These are phyloP conservation scores for Leucozona laternaria DNA, from an alignment of 2,888 invertebrate species.

Conservation along the genomic window DNA sequence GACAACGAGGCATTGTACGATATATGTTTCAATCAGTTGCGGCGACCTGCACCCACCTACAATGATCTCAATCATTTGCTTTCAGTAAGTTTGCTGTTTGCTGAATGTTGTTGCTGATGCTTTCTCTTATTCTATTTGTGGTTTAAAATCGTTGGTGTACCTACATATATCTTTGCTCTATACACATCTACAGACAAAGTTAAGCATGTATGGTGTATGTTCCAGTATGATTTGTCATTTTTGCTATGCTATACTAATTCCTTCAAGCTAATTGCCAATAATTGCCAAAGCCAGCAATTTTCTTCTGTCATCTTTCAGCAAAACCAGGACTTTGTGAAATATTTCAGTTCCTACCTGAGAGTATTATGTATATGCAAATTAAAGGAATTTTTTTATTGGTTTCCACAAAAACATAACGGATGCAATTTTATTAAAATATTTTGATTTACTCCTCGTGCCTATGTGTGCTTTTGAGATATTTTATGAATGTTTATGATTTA, in stretches of 20 bases:
- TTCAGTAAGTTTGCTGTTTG: conserved; percentile 85
- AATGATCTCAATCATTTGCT: conserved; percentile 95
- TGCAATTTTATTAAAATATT: not conserved
- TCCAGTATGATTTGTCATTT: conserved; percentile 40
- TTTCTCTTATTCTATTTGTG: conserved; percentile 13
- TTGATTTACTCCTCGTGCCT: not conserved
- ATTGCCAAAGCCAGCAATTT: conserved; percentile 31
- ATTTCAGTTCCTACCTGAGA: not conserved
- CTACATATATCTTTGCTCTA: not conserved
- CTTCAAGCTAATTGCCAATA: conserved; percentile 46
- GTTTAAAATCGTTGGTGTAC: not conserved
- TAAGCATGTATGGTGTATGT: not conserved
- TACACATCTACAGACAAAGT: not conserved
- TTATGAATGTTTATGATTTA: not conserved
- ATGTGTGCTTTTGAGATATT: not conserved
- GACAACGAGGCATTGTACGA: conserved; percentile 95
- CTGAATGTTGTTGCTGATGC: conserved; percentile 23
- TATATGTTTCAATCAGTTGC: conserved; percentile 93
- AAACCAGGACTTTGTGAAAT: not conserved
- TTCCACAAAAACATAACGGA: not conserved
- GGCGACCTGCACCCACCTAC: conserved; percentile 92
- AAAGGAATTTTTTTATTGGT: not conserved
- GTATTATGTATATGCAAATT: not conserved
- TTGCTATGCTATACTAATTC: conserved; percentile 59
- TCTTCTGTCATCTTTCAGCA: conserved; percentile 6